Evolutionary conservation across 2,888 invertebrate species (phyloP).

Genomic region (Pterobdella sp.): DNA sequence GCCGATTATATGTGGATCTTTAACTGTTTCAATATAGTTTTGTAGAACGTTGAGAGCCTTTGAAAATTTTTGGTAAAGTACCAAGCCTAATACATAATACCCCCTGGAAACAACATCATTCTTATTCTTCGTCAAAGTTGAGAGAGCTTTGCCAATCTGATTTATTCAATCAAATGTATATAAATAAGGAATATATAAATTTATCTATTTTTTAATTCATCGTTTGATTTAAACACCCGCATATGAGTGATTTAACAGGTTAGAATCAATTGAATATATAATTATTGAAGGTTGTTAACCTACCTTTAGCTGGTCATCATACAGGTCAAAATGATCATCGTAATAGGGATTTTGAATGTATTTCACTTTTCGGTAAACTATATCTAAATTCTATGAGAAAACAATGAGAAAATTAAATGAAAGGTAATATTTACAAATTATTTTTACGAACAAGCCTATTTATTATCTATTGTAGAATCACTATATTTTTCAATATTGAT

Average conservation of each 20-base stretch:
- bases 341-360: constrained; percentile 73
- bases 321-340: constrained; percentile 83
- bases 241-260: too few species aligned
- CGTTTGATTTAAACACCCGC: too few species aligned
- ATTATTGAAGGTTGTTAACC: too few species aligned
- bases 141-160: constrained; percentile 68
- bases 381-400: constrained; percentile 35
- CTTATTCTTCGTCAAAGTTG: constrained; percentile 41
- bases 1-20: constrained; percentile 2
- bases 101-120: constrained; percentile 42
- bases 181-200: too few species aligned
- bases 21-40: constrained; percentile 5
- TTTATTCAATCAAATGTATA: too few species aligned
- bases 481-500: neutral
- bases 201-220: too few species aligned
- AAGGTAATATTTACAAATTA: neutral
- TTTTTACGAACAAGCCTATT: neutral
- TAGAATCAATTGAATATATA: too few species aligned
- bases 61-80: constrained; percentile 63
- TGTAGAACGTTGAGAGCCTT: constrained; percentile 47
- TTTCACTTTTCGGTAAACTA: constrained; percentile 65
- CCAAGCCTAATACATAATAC: constrained; percentile 59
- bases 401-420: neutral
- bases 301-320: constrained; percentile 59
- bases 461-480: too few species aligned